Conservation (phyloP, 35 echinoderm and acorn worm genomes). For the Nesometra sesokonis region DNA sequence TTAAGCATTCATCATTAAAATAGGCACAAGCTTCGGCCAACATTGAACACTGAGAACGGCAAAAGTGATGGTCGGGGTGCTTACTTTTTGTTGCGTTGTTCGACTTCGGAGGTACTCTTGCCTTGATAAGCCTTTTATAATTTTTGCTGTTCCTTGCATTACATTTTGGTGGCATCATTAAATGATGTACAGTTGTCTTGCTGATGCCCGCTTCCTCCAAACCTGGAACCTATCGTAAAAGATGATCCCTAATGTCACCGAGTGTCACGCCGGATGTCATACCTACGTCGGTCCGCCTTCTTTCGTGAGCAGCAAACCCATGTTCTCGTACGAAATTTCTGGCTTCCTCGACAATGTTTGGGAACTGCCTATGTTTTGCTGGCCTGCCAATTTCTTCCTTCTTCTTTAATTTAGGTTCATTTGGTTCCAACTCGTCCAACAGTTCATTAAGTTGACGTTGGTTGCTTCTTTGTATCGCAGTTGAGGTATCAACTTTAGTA, state of each 20-base stretch:
- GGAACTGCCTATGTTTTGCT: background rate
- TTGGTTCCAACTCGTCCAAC: background rate
- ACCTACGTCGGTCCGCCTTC: background rate
- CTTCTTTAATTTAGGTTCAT: background rate
- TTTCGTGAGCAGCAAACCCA: background rate
- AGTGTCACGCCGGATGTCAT: background rate
- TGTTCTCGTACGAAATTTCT: background rate
- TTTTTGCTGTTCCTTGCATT: background rate
- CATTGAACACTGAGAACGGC: background rate
- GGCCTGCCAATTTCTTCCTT: background rate
- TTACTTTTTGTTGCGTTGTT: background rate
- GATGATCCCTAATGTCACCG: background rate
- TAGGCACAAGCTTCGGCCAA: background rate
- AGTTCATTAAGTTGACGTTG: no score
- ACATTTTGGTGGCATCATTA: background rate
- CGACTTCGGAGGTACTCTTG: background rate
- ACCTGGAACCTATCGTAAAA: background rate
- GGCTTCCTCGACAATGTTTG: background rate
- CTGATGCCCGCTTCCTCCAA: background rate
- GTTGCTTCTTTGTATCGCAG: no score
- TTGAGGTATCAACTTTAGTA: no score
- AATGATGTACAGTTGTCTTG: background rate
- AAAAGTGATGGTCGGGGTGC: background rate
- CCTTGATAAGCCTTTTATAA: background rate
- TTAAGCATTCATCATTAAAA: background rate